Percentiles rank a stretch among this genome's conserved stretches.
Evolutionary conservation across 2,888 invertebrate species (phyloP).

Genomic region (Pecten maximus): DNA sequence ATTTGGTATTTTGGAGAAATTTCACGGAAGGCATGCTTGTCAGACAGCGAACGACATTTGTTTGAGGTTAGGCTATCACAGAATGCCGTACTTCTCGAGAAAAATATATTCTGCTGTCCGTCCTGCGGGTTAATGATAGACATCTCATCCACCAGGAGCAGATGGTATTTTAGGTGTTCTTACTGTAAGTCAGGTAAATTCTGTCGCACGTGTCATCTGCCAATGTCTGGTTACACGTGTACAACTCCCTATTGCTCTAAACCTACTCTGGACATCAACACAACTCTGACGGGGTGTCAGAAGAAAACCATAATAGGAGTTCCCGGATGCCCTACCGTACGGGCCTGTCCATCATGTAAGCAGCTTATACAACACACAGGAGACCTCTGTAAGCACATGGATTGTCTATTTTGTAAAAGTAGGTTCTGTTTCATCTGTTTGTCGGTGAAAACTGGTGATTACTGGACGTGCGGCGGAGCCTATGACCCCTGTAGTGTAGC

Average conservation of each 20-base stretch:
- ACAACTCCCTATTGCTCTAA: background rate
- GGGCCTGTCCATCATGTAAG: background rate
- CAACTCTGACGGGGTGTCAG: background rate
- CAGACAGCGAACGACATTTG: background rate
- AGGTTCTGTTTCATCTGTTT: background rate
- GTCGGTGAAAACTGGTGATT: background rate
- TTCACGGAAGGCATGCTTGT: background rate
- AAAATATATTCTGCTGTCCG: too few relatives aligned
- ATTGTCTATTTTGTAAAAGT: background rate
- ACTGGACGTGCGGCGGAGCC: background rate
- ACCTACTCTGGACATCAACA: background rate
- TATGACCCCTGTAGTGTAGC: background rate
- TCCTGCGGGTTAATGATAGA: background rate
- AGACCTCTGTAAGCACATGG: background rate
- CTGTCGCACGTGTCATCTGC: slow-evolving; percentile 12
- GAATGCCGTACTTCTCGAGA: background rate
- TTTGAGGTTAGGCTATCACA: background rate
- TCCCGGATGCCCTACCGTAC: background rate
- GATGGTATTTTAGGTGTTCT: background rate
- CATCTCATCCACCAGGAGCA: background rate
- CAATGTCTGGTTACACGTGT: background rate
- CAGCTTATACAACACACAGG: background rate
- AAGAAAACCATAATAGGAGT: background rate
- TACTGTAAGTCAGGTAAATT: slow-evolving; percentile 14
- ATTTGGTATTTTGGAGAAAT: background rate